These are phyloP conservation scores for Chironomus riparius DNA, from an alignment of 2,888 invertebrate species.

Conservation along the genomic window DNA sequence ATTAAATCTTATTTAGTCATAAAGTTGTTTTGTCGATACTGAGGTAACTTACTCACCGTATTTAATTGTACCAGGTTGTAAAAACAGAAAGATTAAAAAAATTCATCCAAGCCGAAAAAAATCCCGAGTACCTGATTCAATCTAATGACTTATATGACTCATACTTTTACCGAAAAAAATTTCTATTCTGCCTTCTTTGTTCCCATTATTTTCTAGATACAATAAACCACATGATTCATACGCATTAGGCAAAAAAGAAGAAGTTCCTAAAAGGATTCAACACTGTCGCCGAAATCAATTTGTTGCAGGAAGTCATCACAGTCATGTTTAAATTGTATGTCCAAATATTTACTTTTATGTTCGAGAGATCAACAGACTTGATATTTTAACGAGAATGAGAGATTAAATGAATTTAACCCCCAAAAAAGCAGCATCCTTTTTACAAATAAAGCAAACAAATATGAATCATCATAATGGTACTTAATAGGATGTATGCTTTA, in stretches of 20 bases:
- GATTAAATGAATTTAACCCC: conserved; percentile 1
- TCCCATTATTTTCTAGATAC: too few relatives aligned
- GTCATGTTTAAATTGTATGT: not conserved
- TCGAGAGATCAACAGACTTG: not conserved
- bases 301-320: conserved; percentile 4
- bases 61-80: too few relatives aligned
- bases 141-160: not conserved
- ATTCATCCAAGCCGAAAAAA: not conserved
- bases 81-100: not conserved
- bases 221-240: not conserved
- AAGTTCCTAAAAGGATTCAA: too few relatives aligned
- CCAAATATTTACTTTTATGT: not conserved
- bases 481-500: too few relatives aligned
- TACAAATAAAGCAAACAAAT: not conserved
- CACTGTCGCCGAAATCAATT: not conserved
- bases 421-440: not conserved
- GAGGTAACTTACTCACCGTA: too few relatives aligned
- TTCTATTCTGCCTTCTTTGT: not conserved
- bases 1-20: too few relatives aligned
- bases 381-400: not conserved
- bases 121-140: not conserved
- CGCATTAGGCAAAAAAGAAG: too few relatives aligned
- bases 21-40: too few relatives aligned
- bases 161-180: not conserved
- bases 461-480: not conserved